Evolutionary conservation across 2,888 invertebrate genomes (phyloP).

Genomic region (Hedychridium roseum): DNA sequence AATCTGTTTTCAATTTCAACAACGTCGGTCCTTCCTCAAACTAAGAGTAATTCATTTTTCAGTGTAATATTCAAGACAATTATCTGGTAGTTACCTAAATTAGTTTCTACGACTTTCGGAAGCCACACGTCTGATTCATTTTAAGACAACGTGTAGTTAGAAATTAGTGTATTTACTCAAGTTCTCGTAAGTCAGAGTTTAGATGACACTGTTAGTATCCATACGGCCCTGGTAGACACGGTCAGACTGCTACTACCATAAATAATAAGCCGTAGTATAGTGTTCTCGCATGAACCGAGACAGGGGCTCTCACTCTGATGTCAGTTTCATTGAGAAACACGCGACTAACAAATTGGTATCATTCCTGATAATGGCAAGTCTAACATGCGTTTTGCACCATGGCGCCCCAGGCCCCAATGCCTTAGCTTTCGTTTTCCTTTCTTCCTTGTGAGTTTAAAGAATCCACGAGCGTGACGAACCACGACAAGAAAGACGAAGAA

Average conservation of each 20-base stretch:
- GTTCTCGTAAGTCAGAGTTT: not conserved
- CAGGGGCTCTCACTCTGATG: conserved; percentile 35
- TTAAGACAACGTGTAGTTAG: no score
- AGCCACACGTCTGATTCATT: no score
- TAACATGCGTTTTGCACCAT: no score
- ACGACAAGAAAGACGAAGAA: not conserved
- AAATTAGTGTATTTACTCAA: conserved; percentile 1
- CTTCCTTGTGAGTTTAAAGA: not conserved
- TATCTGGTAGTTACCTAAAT: no score
- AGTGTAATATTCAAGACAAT: no score
- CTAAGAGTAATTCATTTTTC: no score
- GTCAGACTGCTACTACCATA: conserved; percentile 45
- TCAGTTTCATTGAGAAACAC: no score
- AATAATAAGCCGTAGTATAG: conserved; percentile 41
- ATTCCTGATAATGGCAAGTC: no score
- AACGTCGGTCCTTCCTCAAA: no score
- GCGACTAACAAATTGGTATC: no score
- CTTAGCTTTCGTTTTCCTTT: not conserved
- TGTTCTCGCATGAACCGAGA: conserved; percentile 17
- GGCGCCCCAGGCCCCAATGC: not conserved
- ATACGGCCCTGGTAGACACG: conserved; percentile 26
- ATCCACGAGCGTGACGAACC: not conserved
- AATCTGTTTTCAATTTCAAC: no score
- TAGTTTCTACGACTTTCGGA: no score
- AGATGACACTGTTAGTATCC: not conserved